Evolutionary conservation across 2,797 vertebrate genomes (phyloP).

Genomic region (Melanotaenia pygmaea): DNA sequence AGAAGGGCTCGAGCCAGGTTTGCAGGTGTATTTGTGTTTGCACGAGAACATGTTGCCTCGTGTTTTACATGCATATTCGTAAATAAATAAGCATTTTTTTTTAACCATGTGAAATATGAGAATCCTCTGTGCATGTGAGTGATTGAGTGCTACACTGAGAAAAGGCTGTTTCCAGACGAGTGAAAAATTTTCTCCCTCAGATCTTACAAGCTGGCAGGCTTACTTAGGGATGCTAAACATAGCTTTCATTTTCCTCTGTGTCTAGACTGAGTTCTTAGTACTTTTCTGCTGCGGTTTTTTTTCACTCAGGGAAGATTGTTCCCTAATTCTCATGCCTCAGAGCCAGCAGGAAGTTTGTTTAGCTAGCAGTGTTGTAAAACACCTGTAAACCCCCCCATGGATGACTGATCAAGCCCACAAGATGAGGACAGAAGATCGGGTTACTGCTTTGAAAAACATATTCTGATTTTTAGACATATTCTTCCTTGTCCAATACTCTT

Average conservation of each 20-base stretch:
- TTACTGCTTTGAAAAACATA: conserved; percentile 10
- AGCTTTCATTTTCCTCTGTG: conserved; percentile 73
- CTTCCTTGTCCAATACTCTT: too few species aligned
- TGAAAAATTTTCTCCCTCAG: conserved; percentile 56
- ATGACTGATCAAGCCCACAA: too few species aligned
- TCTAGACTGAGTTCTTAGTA: conserved; percentile 72
- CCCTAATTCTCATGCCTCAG: conserved; percentile 59
- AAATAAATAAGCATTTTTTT: background rate
- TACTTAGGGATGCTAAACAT: conserved; percentile 74
- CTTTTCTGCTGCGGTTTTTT: conserved; percentile 66
- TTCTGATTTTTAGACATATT: too few species aligned
- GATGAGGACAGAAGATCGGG: background rate
- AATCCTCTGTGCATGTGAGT: background rate
- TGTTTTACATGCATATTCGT: background rate
- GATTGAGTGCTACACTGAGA: conserved; percentile 28
- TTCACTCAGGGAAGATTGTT: conserved; percentile 59
- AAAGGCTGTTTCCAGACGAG: conserved; percentile 56
- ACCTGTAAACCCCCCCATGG: conserved; percentile 38
- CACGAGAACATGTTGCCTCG: background rate
- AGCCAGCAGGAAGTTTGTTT: conserved; percentile 65
- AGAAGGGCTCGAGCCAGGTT: conserved; percentile 11
- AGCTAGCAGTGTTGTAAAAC: conserved; percentile 49
- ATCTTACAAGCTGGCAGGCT: conserved; percentile 71
- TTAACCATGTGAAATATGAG: background rate
- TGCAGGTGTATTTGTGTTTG: conserved; percentile 63